Percentiles rank a stretch among this genome's conserved stretches.
Evolutionary conservation across 2,888 invertebrate species (phyloP).

Genomic region (Ypsolopha sequella): DNA sequence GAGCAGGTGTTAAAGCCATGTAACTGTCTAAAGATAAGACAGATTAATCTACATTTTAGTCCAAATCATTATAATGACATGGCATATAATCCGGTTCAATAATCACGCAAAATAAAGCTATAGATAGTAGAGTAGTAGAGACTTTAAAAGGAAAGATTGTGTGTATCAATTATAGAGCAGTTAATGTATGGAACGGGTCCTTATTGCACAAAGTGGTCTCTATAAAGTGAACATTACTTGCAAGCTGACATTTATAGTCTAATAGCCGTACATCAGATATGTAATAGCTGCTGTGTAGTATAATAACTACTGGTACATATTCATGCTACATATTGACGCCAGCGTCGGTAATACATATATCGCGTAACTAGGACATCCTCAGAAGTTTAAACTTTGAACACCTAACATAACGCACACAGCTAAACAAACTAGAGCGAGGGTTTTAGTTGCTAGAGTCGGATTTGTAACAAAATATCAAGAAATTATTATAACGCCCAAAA

Average conservation of each 20-base stretch:
- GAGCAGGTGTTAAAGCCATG: constrained; percentile 13
- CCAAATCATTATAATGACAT: background rate
- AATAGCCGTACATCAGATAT: constrained; percentile 1
- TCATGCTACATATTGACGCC: background rate
- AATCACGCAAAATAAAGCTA: background rate
- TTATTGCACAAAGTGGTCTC: background rate
- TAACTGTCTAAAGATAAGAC: constrained; percentile 11
- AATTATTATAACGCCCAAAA: too few relatives aligned
- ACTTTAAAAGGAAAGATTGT: background rate
- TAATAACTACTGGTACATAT: background rate
- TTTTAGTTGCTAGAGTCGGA: too few relatives aligned
- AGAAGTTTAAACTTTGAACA: too few relatives aligned
- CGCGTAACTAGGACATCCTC: constrained; percentile 26
- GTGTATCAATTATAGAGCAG: too few relatives aligned
- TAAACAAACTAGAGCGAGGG: too few relatives aligned
- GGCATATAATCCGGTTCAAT: background rate
- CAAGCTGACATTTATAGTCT: background rate
- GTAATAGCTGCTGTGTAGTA: background rate
- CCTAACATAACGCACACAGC: too few relatives aligned
- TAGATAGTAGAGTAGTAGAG: background rate
- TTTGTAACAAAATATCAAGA: too few relatives aligned
- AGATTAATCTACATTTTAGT: constrained; percentile 5
- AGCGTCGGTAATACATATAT: constrained; percentile 15
- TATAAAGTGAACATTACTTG: background rate
- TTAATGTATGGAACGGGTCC: too few relatives aligned